Conservation (phyloP, 2,888 invertebrate genomes). For the Drosophila neotestacea region DNA sequence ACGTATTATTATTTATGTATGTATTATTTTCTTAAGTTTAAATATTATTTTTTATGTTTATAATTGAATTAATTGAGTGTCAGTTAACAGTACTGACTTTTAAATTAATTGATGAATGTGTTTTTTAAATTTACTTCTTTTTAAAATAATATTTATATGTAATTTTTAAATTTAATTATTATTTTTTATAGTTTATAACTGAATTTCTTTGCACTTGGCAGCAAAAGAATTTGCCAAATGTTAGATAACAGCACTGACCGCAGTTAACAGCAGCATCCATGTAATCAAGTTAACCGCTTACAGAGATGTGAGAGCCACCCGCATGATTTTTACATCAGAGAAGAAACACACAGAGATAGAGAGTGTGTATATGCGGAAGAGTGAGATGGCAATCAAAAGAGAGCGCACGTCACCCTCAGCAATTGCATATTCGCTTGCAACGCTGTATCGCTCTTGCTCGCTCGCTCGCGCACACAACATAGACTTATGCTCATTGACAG, state of each 20-base stretch:
- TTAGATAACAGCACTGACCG: constrained; percentile 29
- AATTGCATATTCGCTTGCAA: constrained; percentile 9
- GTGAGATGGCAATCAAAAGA: neutral
- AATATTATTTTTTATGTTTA: no score
- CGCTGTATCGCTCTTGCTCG: neutral
- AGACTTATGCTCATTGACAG: neutral
- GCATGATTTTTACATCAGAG: constrained; percentile 50
- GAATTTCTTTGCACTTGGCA: neutral
- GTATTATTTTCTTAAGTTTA: no score
- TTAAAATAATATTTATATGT: neutral
- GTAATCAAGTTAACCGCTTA: constrained; percentile 40
- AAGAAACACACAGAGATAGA: no score
- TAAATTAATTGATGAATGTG: neutral
- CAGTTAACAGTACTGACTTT: no score
- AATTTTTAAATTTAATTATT: neutral
- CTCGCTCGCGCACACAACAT: neutral
- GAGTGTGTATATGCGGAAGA: no score
- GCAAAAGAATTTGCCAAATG: neutral
- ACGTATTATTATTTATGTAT: no score
- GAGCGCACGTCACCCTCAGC: neutral
- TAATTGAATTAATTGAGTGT: no score
- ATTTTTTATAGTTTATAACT: neutral
- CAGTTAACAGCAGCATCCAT: constrained; percentile 51
- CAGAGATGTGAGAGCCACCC: constrained; percentile 55
- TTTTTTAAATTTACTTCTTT: neutral